Evolutionary conservation across 2,113 vertebrate species (phyloP), one percentile per base, ranked within the genome.

Genomic region (Cyprinus carpio): DNA sequence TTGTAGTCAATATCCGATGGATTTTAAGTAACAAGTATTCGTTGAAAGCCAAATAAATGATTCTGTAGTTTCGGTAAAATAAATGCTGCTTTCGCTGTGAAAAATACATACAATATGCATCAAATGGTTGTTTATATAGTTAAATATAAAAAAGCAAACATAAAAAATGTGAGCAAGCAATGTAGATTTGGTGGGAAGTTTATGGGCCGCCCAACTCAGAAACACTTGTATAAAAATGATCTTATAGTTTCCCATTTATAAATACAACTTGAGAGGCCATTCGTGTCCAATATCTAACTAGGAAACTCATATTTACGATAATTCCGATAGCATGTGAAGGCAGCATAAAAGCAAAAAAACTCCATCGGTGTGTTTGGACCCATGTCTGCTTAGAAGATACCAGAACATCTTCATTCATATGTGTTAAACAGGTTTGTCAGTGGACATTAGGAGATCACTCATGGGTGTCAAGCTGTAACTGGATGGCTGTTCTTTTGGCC

Each of bases 391-490:
- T 27, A 10, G 46, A 51, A 75, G 54, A 51, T 51, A 75, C 13
- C 46, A 54, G 15, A 75, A 75, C 13, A 75, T 75, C 43, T 75
- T 51, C 25, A 75, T 75, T 46, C 8, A 75, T 49, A 51, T 8
- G 8, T 54, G 46, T 75, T 75, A 75, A 75, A 29, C 7, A 29
- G 74, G 74, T 49, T 80, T 64, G 23, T 62, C 65, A 77, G 31
- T 85, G 20, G 74, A 84, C 23, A 65, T 49, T 40, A 58, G n/a
- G 56, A 43, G 27, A 79, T 60, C 40, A 7, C 27, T 81, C 54
- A 85, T 43, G 43, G 54, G 34, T 72, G 65, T 75, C 67, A 23
- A 11, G 62, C 69, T 71, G 27, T 65, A 75, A 31, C 71, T 23
- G n/a, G 71, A 29, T 75, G 78, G 58, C 51, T 29, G 20, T 43